These are phyloP conservation scores for Saccopteryx bilineata DNA, from an alignment of 2,113 vertebrate genomes.

Conservation along the genomic window DNA sequence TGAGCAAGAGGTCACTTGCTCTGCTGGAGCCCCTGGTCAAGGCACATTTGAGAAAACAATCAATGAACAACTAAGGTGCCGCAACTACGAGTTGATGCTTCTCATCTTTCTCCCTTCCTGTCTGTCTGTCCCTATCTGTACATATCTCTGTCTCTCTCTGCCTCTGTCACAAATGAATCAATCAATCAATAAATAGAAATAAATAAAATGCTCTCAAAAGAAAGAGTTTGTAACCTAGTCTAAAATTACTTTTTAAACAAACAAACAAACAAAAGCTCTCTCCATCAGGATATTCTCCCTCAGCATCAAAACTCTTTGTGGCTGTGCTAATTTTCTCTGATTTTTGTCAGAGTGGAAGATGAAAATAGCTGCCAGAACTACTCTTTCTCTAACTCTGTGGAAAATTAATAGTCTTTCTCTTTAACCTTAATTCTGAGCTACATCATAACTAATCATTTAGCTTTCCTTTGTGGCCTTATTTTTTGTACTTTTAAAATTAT, in stretches of 20 bases:
- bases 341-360: background rate
- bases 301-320: background rate
- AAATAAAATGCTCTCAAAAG: background rate
- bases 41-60: no score
- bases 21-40: no score
- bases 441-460: background rate
- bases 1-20: no score
- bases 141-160: no score
- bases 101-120: no score
- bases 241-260: background rate
- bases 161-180: no score
- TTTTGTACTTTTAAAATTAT: background rate
- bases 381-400: background rate
- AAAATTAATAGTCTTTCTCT: background rate
- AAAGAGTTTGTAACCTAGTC: background rate
- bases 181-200: no score
- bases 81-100: no score
- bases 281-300: background rate
- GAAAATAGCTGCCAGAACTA: background rate
- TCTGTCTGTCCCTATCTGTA: no score
- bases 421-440: background rate
- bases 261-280: background rate
- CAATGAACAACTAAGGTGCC: no score
- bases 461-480: background rate
- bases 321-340: background rate